Conservation (phyloP, 1,140 invertebrate genomes). For the Lanistes nyassanus region DNA sequence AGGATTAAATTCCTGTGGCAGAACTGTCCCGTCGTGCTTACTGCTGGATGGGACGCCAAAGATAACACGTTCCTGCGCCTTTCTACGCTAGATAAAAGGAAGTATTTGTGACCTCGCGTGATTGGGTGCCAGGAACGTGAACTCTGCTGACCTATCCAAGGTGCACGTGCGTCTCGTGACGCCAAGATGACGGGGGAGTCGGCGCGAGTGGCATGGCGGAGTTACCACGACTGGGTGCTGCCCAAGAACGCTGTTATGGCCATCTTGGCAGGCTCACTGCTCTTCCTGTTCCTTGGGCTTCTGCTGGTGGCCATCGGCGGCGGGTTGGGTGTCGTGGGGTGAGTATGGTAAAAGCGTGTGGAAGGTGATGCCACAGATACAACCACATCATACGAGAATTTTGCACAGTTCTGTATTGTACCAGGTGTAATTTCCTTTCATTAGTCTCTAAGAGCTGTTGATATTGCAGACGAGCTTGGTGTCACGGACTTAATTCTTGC, state of each 20-base stretch:
- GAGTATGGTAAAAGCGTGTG: no score
- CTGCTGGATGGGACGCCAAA: background rate
- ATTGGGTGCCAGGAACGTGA: background rate
- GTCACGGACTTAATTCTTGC: no score
- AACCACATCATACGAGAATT: no score
- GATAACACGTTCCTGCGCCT: background rate
- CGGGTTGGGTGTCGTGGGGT: slow-evolving; percentile 24
- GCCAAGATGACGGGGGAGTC: slow-evolving; percentile 11
- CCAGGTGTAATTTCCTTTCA: no score
- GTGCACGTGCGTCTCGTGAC: slow-evolving; percentile 8
- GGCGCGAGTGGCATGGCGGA: slow-evolving; percentile 23
- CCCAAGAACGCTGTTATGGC: slow-evolving; percentile 28
- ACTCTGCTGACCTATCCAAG: background rate
- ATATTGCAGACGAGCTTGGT: no score
- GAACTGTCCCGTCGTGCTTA: no score
- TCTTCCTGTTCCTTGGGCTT: slow-evolving; percentile 36
- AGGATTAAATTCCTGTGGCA: no score
- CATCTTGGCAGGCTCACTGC: slow-evolving; percentile 23
- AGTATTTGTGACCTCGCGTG: background rate
- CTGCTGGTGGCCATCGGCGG: slow-evolving; percentile 38
- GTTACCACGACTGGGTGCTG: slow-evolving; percentile 36
- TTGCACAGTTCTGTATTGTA: no score
- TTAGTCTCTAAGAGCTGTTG: no score
- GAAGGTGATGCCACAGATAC: no score
- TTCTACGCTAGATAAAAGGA: background rate